Conservation (phyloP, 2,888 invertebrate species). For the Therioaphis trifolii region DNA sequence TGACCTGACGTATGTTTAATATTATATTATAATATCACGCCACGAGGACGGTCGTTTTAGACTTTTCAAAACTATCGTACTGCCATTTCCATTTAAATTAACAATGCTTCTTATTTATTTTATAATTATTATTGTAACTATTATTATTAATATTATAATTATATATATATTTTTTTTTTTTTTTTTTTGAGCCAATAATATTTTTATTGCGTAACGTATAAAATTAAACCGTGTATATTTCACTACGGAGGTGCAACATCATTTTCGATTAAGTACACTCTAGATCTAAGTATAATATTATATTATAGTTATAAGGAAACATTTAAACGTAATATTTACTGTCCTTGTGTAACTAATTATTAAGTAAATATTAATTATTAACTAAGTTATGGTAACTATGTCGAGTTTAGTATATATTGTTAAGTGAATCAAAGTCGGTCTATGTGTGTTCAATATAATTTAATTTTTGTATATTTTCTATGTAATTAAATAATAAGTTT, state of each 20-base stretch:
- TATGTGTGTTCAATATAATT: constrained; percentile 55
- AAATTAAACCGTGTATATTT: neutral
- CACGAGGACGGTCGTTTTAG: neutral
- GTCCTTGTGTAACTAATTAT: constrained; percentile 2
- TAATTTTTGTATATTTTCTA: constrained; percentile 50
- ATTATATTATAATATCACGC: neutral
- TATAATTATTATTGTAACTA: no score
- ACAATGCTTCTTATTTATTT: no score
- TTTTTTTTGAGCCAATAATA: neutral
- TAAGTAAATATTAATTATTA: neutral
- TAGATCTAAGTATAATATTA: neutral
- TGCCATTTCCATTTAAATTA: neutral
- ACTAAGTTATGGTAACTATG: constrained; percentile 11
- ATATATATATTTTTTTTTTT: no score
- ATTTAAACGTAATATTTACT: neutral
- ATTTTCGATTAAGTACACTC: neutral
- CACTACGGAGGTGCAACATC: neutral
- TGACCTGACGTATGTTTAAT: neutral
- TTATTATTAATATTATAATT: no score
- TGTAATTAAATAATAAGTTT: constrained; percentile 48
- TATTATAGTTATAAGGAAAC: neutral
- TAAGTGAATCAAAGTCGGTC: constrained; percentile 40
- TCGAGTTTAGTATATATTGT: constrained; percentile 25
- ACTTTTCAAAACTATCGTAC: neutral
- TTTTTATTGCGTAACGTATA: neutral